phyloP scores from a whole-genome alignment of 2,797 vertebrate species.

The Dryobates pubescens region DNA sequence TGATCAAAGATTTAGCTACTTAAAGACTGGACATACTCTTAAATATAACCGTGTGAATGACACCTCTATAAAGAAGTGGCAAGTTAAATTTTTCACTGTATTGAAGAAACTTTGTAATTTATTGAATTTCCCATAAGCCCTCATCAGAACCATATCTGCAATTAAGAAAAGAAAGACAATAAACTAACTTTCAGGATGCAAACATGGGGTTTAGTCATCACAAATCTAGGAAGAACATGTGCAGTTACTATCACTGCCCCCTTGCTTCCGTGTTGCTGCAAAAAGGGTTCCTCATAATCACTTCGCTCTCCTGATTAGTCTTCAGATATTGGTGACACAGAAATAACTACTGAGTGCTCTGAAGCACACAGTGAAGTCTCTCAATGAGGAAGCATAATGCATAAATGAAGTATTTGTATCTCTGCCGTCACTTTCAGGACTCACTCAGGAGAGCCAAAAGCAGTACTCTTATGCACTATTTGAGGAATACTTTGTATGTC shows the following conservation, averaged over 20 bases:
- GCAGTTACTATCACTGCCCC: slow-evolving; percentile 1
- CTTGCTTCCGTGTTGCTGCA: slow-evolving; percentile 34
- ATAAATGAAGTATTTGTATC: background rate
- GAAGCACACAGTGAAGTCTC: background rate
- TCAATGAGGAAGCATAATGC: background rate
- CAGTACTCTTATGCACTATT: background rate
- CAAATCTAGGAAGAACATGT: slow-evolving; percentile 32
- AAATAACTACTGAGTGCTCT: background rate
- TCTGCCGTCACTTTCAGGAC: background rate
- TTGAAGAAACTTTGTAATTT: slow-evolving; percentile 71
- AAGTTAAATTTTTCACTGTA: slow-evolving; percentile 67
- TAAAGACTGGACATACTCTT: slow-evolving; percentile 40
- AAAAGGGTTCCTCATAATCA: background rate
- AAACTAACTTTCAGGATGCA: slow-evolving; percentile 37
- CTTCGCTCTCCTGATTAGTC: background rate
- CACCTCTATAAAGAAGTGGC: slow-evolving; percentile 63
- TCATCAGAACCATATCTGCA: slow-evolving; percentile 63
- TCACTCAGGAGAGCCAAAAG: background rate
- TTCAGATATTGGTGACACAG: background rate
- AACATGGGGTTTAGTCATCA: slow-evolving; percentile 25
- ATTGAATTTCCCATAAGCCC: slow-evolving; percentile 51
- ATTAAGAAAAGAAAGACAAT: slow-evolving; percentile 53
- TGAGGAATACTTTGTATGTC: background rate
- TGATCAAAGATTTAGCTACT: slow-evolving; percentile 64
- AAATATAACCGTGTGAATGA: slow-evolving; percentile 41